Evolutionary conservation across 53 echinoderm and acorn worm genomes (phyloP).

Genomic region (Mesocentrotus franciscanus): DNA sequence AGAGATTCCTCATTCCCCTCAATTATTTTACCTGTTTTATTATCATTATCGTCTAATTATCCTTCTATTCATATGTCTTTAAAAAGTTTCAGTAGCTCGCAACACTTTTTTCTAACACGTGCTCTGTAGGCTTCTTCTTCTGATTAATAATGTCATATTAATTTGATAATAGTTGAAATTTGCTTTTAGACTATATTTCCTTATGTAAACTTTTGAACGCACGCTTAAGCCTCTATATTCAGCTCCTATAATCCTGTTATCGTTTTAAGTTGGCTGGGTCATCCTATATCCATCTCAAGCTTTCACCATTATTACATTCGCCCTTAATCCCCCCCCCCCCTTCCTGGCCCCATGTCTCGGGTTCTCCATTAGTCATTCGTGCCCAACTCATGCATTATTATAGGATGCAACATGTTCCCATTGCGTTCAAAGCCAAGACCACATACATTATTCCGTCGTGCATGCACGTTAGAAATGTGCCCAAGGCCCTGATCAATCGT

Average conservation of each 20-base stretch:
- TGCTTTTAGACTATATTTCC: neutral
- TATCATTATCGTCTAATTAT: too few species aligned
- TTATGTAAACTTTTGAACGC: neutral
- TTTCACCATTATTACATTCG: neutral
- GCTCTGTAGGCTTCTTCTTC: too few species aligned
- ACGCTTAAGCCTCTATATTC: too few species aligned
- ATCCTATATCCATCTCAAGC: neutral
- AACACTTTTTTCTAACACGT: too few species aligned
- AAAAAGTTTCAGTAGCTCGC: too few species aligned
- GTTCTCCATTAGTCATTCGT: constrained; percentile 4
- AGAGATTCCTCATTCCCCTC: too few species aligned
- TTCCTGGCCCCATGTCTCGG: neutral
- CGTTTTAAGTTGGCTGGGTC: too few species aligned
- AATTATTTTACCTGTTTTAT: too few species aligned
- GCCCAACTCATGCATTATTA: neutral
- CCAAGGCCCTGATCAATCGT: neutral
- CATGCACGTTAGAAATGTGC: neutral
- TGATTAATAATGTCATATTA: too few species aligned
- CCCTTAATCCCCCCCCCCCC: neutral
- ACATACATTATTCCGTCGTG: neutral
- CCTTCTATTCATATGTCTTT: too few species aligned
- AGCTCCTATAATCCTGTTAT: too few species aligned
- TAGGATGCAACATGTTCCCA: neutral
- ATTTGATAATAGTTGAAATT: neutral
- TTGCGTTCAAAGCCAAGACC: neutral